phyloP scores from a whole-genome alignment of 2,113 vertebrate genomes.

The Sphaerodactylus townsendi region DNA sequence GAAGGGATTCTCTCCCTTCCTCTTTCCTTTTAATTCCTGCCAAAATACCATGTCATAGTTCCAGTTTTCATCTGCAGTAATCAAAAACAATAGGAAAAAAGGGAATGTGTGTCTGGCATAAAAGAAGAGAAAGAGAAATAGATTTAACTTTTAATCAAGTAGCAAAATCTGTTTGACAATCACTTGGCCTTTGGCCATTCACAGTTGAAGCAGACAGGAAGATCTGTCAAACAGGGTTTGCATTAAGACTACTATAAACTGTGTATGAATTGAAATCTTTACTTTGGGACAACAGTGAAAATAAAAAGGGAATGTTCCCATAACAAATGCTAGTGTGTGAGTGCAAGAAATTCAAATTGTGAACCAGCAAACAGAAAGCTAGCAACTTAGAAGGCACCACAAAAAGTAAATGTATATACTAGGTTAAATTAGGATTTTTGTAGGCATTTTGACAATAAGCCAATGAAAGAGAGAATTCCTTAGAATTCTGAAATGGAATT shows the following conservation, averaged over 20 bases:
- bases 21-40: neutral
- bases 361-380: neutral
- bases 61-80: constrained; percentile 11
- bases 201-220: constrained; percentile 43
- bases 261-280: constrained; percentile 26
- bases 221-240: constrained; percentile 43
- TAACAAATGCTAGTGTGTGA: constrained; percentile 7
- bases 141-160: constrained; percentile 53
- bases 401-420: neutral
- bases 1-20: neutral
- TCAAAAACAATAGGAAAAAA: constrained; percentile 15
- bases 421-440: neutral
- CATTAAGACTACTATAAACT: constrained; percentile 35
- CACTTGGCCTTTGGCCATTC: constrained; percentile 42
- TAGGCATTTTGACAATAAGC: neutral
- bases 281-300: constrained; percentile 28
- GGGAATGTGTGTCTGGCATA: constrained; percentile 33
- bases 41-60: constrained; percentile 30
- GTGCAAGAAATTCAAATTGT: neutral
- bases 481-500: neutral
- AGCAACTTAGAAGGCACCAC: neutral
- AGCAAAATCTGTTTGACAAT: constrained; percentile 58
- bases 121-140: constrained; percentile 47
- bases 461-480: neutral
- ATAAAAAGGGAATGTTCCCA: constrained; percentile 21